Conservation (phyloP, 2,113 vertebrate genomes). For the Ellobius talpinus region DNA sequence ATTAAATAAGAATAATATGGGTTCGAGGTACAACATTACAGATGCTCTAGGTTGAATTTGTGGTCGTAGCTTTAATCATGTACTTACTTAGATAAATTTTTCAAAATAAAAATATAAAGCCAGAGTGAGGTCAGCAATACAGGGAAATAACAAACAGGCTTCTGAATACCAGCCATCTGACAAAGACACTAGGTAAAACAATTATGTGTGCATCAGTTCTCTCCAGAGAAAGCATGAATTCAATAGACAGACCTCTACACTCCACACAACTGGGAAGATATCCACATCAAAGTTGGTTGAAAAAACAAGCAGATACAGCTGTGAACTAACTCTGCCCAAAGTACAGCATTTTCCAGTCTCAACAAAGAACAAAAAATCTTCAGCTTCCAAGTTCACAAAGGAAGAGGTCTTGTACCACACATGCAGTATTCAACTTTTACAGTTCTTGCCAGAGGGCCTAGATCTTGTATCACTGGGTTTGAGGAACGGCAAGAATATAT, state of each 20-base stretch:
- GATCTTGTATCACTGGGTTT: neutral
- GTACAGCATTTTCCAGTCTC: neutral
- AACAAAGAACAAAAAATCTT: neutral
- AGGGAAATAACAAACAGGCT: neutral
- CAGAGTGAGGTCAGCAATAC: neutral
- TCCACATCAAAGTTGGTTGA: neutral
- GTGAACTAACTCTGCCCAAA: neutral
- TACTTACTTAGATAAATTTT: constrained; percentile 52
- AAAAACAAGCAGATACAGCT: neutral
- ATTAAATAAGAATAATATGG: constrained; percentile 61
- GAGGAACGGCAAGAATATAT: neutral
- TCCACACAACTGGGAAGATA: neutral
- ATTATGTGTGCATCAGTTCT: neutral
- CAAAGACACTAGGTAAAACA: neutral
- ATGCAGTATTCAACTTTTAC: neutral
- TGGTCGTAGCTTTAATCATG: neutral
- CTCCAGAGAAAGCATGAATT: neutral
- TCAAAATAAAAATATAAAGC: neutral
- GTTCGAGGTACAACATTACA: constrained; percentile 27
- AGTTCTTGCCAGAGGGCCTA: neutral
- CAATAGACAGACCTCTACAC: neutral
- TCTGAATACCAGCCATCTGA: neutral
- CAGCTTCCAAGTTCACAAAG: neutral
- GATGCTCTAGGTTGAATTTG: neutral
- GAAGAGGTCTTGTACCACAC: too few species aligned